These are phyloP conservation scores for Cyprinella venusta DNA, from an alignment of 2,797 vertebrate species.

Conservation along the genomic window DNA sequence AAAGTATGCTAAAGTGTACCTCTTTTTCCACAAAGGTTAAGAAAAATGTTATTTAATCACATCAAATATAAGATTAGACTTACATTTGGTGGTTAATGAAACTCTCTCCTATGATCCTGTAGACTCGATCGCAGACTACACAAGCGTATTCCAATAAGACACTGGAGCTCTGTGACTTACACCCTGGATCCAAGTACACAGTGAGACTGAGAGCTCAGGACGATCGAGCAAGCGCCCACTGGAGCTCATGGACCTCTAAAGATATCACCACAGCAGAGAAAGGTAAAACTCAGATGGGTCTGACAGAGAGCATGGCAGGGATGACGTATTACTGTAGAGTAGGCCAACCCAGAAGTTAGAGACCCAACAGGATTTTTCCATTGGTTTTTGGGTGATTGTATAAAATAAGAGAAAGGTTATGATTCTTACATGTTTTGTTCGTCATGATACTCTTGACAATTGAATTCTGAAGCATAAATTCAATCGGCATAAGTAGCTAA, in stretches of 20 bases:
- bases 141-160: background rate
- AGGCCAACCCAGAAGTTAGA: background rate
- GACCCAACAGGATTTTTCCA: background rate
- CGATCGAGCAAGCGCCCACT: conserved; percentile 49
- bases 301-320: background rate
- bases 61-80: background rate
- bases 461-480: background rate
- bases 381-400: background rate
- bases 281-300: conserved; percentile 58
- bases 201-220: conserved; percentile 70
- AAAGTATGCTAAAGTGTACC: background rate
- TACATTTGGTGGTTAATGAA: background rate
- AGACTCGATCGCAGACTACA: conserved; percentile 2
- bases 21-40: background rate
- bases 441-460: background rate
- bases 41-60: background rate
- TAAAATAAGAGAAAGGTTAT: background rate
- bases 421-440: background rate
- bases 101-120: background rate
- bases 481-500: background rate
- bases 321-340: background rate
- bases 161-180: conserved; percentile 63
- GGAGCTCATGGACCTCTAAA: conserved; percentile 74
- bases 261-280: conserved; percentile 67
- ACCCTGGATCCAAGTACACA: conserved; percentile 68